Base-by-base conservation (phyloP, 2,888 invertebrate species). In the Abrostola tripartita region DNA sequence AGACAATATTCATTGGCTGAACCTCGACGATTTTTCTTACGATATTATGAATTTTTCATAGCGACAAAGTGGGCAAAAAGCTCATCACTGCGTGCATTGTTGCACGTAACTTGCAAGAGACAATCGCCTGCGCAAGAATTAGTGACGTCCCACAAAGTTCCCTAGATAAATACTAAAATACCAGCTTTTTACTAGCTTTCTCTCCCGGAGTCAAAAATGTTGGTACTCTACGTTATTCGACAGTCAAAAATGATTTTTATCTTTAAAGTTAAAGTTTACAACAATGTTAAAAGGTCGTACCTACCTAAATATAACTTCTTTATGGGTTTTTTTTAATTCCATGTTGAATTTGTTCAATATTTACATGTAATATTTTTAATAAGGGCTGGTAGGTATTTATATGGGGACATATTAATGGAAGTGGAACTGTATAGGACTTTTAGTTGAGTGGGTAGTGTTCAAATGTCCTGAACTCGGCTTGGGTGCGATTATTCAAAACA, bases 401-500 rank as follows among this genome's bases (percentile, higher is more conserved):
- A 50, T 64, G 56, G 47, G 58, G 59, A 72, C 76, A 75, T 79
- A 78, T 82, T 85, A 44, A 83, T 85, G 82, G 82, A 81, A 82
- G 80, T 82, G 77, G 79, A 81, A 81, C 78, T 76, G 61, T 72
- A 63, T 71, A 64, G 61, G 65, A 65, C 61, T 81, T 88, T 86
- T 88, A 88, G 88, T 81, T 83, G 84, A 88, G 79, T 86, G 86
- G 83, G 74, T 84, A 87, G 80, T 85, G 85, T 84, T 82, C 80
- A 86, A 87, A 88, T 86, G 82, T 85, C 88, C 87, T 80, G 79
- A n/a, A n/a, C n/a, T n/a, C 84, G 83, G 89, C 86, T 58, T 73
- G 64, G 55, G 52, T 61, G 76, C 78, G 82, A 87, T 88, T 90
- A 90, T 89, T 89, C 88, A 89, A 85, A 89, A 88, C 83, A 81